A percentile compares a stretch with the other conserved stretches of the same genome.
phyloP scores from a whole-genome alignment of 2,888 invertebrate genomes.

The Venustoraphidia nigricollis region DNA sequence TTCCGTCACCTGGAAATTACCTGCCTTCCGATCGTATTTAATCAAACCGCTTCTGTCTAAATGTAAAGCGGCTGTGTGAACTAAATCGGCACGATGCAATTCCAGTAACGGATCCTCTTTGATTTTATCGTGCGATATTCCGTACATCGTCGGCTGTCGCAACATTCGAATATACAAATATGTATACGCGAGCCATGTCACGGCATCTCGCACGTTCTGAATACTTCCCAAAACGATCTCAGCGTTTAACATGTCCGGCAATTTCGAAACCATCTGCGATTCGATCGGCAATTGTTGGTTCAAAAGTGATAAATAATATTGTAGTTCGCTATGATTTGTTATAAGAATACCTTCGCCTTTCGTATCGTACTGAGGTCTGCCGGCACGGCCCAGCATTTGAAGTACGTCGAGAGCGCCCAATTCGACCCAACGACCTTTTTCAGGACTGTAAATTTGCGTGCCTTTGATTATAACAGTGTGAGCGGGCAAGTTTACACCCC shows the following conservation, averaged over 20 bases:
- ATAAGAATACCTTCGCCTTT: constrained; percentile 95
- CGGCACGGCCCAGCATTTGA: constrained; percentile 97
- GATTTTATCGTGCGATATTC: constrained; percentile 61
- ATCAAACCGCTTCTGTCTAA: constrained; percentile 89
- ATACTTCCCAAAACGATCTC: constrained; percentile 94
- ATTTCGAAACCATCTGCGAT: constrained; percentile 81
- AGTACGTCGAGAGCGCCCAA: constrained; percentile 93
- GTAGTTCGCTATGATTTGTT: constrained; percentile 96
- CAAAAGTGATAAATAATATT: constrained; percentile 91
- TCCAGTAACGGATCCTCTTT: constrained; percentile 78
- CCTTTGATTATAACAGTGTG: constrained; percentile 97
- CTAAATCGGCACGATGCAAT: constrained; percentile 79
- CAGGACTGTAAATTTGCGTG: constrained; percentile 95
- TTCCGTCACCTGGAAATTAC: constrained; percentile 79
- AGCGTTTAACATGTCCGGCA: constrained; percentile 95
- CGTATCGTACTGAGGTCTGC: constrained; percentile 95
- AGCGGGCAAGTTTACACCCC: constrained; percentile 99
- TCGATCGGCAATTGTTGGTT: constrained; percentile 99
- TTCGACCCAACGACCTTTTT: constrained; percentile 97
- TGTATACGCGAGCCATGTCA: constrained; percentile 90
- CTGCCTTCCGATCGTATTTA: constrained; percentile 90
- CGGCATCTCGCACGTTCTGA: constrained; percentile 72
- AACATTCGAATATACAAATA: constrained; percentile 95
- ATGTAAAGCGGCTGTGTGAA: constrained; percentile 85
- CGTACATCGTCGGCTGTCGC: constrained; percentile 77